A percentile compares a stretch with the other conserved stretches of the same genome.
phyloP scores from a whole-genome alignment of 2,888 invertebrate species.

The Odontocolon sp. region DNA sequence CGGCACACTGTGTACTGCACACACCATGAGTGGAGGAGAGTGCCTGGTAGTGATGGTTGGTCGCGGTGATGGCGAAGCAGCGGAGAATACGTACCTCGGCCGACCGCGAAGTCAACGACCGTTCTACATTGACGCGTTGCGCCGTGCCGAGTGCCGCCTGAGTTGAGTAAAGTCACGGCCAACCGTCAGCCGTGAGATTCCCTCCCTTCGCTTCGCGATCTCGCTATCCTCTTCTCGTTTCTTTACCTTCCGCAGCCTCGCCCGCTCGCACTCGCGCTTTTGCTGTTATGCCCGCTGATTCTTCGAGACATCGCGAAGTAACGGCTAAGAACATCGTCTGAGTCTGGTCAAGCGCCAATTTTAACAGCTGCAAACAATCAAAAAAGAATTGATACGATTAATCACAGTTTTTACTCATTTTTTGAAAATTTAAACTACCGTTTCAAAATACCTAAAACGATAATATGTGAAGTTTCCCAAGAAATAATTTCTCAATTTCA shows the following conservation, averaged over 20 bases:
- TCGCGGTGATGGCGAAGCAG: slow-evolving; percentile 24
- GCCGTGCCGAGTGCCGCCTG: slow-evolving; percentile 75
- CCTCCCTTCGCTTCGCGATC: slow-evolving; percentile 69
- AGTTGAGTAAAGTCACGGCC: slow-evolving; percentile 80
- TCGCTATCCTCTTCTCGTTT: slow-evolving; percentile 59
- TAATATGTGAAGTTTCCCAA: no score
- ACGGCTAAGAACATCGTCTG: slow-evolving; percentile 51
- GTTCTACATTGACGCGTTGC: slow-evolving; percentile 81
- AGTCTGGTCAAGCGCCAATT: slow-evolving; percentile 36
- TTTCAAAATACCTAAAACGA: no score
- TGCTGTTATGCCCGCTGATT: slow-evolving; percentile 18
- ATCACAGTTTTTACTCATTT: neutral
- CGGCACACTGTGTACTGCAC: neutral
- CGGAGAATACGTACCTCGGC: slow-evolving; percentile 43
- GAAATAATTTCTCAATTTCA: no score
- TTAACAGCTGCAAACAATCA: slow-evolving; percentile 21
- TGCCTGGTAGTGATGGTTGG: neutral
- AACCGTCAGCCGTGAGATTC: slow-evolving; percentile 80
- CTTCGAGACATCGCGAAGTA: slow-evolving; percentile 52
- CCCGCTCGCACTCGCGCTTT: slow-evolving; percentile 47
- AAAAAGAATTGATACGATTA: neutral
- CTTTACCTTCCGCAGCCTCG: slow-evolving; percentile 55
- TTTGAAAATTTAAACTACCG: no score
- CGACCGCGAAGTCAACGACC: slow-evolving; percentile 78
- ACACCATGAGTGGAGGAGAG: neutral